Evolutionary conservation across 2,113 vertebrate genomes (phyloP).

Genomic region (Dicerorhinus sumatrensis): DNA sequence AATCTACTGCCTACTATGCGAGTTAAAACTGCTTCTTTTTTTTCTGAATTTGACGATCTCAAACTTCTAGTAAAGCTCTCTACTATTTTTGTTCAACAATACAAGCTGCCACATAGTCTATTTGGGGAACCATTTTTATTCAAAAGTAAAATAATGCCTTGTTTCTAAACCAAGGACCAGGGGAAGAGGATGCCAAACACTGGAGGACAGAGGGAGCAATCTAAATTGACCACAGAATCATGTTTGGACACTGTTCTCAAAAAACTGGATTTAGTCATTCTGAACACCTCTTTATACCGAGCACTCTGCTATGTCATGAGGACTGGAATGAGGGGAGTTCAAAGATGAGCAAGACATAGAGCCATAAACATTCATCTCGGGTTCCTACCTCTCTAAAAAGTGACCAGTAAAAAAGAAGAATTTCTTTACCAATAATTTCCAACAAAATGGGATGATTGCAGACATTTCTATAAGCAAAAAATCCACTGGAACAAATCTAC

Average conservation of each 20-base stretch:
- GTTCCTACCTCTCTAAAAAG: neutral
- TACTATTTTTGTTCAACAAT: slow-evolving; percentile 7
- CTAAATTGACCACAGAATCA: neutral
- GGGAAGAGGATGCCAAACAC: neutral
- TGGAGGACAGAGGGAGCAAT: neutral
- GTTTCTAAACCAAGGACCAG: neutral
- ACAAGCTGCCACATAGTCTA: neutral
- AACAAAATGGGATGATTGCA: slow-evolving; percentile 7
- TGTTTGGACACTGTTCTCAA: neutral
- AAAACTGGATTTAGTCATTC: neutral
- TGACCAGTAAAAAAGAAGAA: neutral
- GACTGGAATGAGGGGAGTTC: neutral
- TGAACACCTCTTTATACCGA: neutral
- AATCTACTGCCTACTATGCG: neutral
- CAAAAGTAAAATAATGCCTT: slow-evolving; percentile 36
- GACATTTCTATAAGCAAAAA: neutral
- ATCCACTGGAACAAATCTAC: neutral
- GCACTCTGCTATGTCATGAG: neutral
- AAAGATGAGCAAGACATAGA: neutral
- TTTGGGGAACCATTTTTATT: neutral
- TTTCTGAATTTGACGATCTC: neutral
- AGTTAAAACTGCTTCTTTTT: slow-evolving; percentile 9
- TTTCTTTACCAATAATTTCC: neutral
- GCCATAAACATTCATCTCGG: neutral
- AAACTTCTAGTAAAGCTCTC: neutral